Percentiles rank a stretch among this genome's conserved stretches.
Conservation (phyloP, 2,888 invertebrate genomes). For the Glaucopsyche alexis region DNA sequence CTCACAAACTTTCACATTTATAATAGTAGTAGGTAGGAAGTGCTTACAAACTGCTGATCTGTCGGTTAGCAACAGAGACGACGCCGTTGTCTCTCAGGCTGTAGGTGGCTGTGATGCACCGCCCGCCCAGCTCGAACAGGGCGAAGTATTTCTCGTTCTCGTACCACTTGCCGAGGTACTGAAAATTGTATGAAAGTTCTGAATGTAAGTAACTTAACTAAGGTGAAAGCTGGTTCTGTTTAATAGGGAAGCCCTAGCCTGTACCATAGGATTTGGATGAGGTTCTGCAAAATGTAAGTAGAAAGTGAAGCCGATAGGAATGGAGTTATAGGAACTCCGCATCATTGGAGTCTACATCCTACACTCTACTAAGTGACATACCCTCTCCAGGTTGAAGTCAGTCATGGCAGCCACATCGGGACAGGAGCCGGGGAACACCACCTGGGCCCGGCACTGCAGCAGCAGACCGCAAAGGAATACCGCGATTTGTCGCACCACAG, state of each 20-base stretch:
- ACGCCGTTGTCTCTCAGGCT: conserved; percentile 61
- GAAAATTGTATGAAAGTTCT: conserved; percentile 44
- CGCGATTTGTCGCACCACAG: conserved; percentile 61
- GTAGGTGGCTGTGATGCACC: conserved; percentile 86
- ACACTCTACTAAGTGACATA: too few relatives aligned
- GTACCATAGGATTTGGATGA: too few relatives aligned
- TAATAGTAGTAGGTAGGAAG: too few relatives aligned
- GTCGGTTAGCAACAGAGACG: conserved; percentile 72
- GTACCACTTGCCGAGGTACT: conserved; percentile 90
- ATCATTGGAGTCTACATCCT: too few relatives aligned
- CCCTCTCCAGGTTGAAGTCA: conserved; percentile 80
- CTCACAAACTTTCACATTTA: too few relatives aligned
- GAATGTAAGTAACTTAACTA: too few relatives aligned
- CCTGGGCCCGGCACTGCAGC: conserved; percentile 68
- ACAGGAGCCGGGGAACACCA: conserved; percentile 82
- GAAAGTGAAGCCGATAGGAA: too few relatives aligned
- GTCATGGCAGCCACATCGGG: conserved; percentile 81
- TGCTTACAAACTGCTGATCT: conserved; percentile 69
- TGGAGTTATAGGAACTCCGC: too few relatives aligned
- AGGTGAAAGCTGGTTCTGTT: background rate
- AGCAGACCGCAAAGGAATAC: conserved; percentile 63
- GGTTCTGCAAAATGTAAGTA: too few relatives aligned
- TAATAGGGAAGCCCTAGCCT: too few relatives aligned
- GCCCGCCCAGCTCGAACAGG: conserved; percentile 86
- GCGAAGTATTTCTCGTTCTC: conserved; percentile 88